Percentiles rank a stretch among this genome's conserved stretches.
Conservation (phyloP, 2,113 vertebrate species). For the Heterotis niloticus region DNA sequence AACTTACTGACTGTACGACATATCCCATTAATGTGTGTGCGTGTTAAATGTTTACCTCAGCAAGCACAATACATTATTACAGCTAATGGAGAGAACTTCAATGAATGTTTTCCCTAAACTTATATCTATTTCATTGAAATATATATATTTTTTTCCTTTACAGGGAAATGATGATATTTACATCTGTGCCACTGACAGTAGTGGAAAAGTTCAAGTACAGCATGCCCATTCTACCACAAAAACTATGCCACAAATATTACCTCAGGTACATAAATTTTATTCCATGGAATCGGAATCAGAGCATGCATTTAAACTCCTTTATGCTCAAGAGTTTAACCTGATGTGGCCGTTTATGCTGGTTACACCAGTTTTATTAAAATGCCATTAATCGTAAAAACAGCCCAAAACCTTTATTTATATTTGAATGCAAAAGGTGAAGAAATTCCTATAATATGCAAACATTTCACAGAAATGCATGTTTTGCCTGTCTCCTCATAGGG, state of each 20-base stretch:
- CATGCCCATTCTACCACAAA: constrained; percentile 55
- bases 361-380: no score
- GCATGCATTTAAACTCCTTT: not conserved
- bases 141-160: constrained; percentile 4
- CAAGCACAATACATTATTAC: no score
- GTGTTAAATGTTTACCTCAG: no score
- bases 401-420: no score
- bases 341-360: not conserved
- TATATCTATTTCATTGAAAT: no score
- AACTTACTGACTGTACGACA: no score
- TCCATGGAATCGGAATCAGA: not conserved
- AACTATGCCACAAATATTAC: constrained; percentile 27
- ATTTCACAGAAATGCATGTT: not conserved
- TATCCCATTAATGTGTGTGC: no score
- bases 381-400: no score
- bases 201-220: constrained; percentile 46
- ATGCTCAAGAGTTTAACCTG: not conserved
- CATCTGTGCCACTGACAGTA: constrained; percentile 48
- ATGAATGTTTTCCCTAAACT: no score
- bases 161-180: constrained; percentile 73
- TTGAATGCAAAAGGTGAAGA: no score
- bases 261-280: constrained; percentile 50
- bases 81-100: no score
- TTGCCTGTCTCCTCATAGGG: constrained; percentile 45
- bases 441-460: no score